A percentile compares a stretch with the other conserved stretches of the same genome.
These are phyloP conservation scores for Rhyzopertha dominica DNA, from an alignment of 1,140 invertebrate species.

Conservation along the genomic window DNA sequence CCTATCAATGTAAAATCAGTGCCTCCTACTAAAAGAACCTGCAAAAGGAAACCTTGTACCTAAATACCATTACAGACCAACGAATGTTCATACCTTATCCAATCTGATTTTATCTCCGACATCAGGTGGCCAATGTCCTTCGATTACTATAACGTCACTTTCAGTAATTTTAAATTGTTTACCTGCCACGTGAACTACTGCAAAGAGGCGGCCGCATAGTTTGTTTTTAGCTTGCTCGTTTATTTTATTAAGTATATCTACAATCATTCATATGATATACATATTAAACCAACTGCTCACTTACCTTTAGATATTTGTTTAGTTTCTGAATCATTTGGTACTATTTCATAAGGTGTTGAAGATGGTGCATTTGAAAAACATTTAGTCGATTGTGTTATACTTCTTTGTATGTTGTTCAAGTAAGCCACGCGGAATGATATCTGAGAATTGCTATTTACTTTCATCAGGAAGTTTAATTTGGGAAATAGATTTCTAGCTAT, in stretches of 20 bases:
- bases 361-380: too few relatives aligned
- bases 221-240: conserved; percentile 53
- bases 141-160: conserved; percentile 78
- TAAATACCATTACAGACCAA: too few relatives aligned
- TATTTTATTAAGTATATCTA: conserved; percentile 48
- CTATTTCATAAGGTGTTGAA: too few relatives aligned
- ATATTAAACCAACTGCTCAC: conserved; percentile 6
- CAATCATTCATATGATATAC: conserved; percentile 8
- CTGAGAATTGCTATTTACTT: too few relatives aligned
- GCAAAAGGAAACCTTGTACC: conserved; percentile 20
- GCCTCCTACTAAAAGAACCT: conserved; percentile 74
- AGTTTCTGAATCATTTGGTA: too few relatives aligned
- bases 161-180: conserved; percentile 85
- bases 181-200: conserved; percentile 74
- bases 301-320: too few relatives aligned
- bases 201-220: conserved; percentile 73
- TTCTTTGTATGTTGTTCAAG: too few relatives aligned
- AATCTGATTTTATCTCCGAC: conserved; percentile 77
- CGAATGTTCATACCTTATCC: conserved; percentile 76
- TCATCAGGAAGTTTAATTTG: too few relatives aligned
- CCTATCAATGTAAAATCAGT: conserved; percentile 83
- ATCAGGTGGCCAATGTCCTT: conserved; percentile 78
- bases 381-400: too few relatives aligned
- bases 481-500: too few relatives aligned
- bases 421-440: too few relatives aligned